Percentiles rank a stretch among this genome's conserved stretches.
Conservation (phyloP, 2,888 invertebrate genomes). For the Drosophila peninsularis region DNA sequence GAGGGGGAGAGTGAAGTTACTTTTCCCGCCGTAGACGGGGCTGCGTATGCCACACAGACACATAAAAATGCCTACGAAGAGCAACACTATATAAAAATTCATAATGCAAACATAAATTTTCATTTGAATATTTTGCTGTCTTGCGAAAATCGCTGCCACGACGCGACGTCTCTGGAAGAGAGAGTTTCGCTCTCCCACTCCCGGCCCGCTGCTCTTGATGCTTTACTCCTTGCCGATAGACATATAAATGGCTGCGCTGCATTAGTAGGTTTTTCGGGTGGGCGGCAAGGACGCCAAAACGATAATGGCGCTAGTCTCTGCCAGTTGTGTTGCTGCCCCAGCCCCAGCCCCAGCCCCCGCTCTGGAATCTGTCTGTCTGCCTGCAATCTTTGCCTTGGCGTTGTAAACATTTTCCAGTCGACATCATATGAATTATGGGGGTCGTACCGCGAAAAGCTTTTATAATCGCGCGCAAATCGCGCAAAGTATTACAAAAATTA, state of each 20-base stretch:
- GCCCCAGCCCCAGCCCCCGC: neutral
- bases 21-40: constrained; percentile 20
- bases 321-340: constrained; percentile 35
- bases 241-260: constrained; percentile 64
- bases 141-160: constrained; percentile 70
- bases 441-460: constrained; percentile 84
- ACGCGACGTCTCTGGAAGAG: constrained; percentile 16
- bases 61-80: constrained; percentile 74
- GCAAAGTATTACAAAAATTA: constrained; percentile 82
- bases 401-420: constrained; percentile 81
- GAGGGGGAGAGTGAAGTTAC: neutral
- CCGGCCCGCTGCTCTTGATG: constrained; percentile 18
- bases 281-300: constrained; percentile 56
- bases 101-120: constrained; percentile 84
- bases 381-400: constrained; percentile 71
- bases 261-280: constrained; percentile 28
- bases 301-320: constrained; percentile 56
- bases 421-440: constrained; percentile 83
- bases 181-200: neutral
- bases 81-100: constrained; percentile 83
- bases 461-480: constrained; percentile 84
- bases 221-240: constrained; percentile 65
- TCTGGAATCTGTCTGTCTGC: constrained; percentile 17
- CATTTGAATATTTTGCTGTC: constrained; percentile 82
- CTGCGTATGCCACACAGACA: constrained; percentile 56